A percentile compares a stretch with the other conserved stretches of the same genome.
phyloP scores from a whole-genome alignment of 2,113 vertebrate species.

The Tyrannus savana region DNA sequence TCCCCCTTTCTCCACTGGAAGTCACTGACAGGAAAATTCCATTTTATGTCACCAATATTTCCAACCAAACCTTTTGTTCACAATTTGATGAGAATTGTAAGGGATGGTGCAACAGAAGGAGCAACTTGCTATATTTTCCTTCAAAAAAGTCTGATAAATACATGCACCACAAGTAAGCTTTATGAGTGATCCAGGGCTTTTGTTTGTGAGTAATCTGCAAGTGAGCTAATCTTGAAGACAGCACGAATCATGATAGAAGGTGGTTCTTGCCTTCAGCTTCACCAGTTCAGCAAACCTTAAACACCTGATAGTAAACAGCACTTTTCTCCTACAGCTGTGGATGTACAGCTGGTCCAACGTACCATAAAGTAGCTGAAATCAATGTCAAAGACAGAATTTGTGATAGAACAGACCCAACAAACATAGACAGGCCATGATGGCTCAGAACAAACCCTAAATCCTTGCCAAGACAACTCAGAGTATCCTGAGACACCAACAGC shows the following conservation, averaged over 20 bases:
- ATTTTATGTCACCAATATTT: background rate
- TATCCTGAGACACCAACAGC: background rate
- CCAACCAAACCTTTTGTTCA: background rate
- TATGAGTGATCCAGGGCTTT: background rate
- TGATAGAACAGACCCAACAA: background rate
- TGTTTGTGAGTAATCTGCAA: background rate
- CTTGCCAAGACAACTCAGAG: background rate
- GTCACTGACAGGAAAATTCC: background rate
- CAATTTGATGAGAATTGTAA: background rate
- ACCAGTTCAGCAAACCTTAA: background rate
- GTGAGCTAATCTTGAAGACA: background rate
- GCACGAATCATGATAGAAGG: background rate
- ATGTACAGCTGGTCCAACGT: accelerated
- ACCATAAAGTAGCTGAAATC: background rate
- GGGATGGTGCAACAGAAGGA: background rate
- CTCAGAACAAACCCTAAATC: background rate
- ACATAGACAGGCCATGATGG: background rate
- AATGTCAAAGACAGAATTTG: background rate
- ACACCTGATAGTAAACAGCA: background rate
- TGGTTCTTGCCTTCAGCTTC: background rate
- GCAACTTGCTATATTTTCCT: background rate
- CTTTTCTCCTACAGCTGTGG: background rate
- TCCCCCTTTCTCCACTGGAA: background rate
- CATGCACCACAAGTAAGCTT: background rate
- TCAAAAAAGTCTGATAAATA: background rate